Percentiles rank a stretch among this genome's conserved stretches.
Evolutionary conservation across 2,113 vertebrate species (phyloP).

Genomic region (Nannospalax galili): DNA sequence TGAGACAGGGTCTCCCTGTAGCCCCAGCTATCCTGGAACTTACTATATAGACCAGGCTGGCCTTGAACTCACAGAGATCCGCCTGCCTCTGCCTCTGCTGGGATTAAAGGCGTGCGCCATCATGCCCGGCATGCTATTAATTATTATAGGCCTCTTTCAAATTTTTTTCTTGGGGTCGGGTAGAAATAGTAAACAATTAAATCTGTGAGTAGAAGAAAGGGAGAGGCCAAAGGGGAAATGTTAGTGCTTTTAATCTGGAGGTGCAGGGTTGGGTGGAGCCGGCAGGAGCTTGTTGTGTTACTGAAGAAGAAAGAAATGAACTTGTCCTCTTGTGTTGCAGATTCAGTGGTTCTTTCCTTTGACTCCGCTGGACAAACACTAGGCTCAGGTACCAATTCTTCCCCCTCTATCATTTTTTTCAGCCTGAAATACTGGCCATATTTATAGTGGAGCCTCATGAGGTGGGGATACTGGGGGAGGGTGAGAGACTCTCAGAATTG

Average conservation of each 20-base stretch:
- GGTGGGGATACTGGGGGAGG: constrained; percentile 80
- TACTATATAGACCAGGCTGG: too few relatives aligned
- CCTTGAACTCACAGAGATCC: too few relatives aligned
- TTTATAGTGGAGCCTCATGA: constrained; percentile 71
- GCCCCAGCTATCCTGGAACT: too few relatives aligned
- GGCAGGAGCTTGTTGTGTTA: constrained; percentile 22
- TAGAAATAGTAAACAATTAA: constrained; percentile 35
- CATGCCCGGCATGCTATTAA: too few relatives aligned
- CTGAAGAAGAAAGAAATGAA: constrained; percentile 86
- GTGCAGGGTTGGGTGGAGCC: constrained; percentile 47
- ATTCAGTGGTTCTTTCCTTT: constrained; percentile 92
- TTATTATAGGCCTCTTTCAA: neutral
- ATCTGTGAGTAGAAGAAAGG: constrained; percentile 23
- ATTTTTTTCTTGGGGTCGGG: neutral
- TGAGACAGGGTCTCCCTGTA: too few relatives aligned
- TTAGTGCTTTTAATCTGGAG: constrained; percentile 42
- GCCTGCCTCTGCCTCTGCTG: too few relatives aligned
- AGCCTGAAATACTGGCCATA: constrained; percentile 69
- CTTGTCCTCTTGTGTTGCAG: constrained; percentile 98
- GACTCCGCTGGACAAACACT: constrained; percentile 94
- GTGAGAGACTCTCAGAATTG: neutral
- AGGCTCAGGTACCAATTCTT: constrained; percentile 95
- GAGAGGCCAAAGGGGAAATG: constrained; percentile 45
- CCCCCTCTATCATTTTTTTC: constrained; percentile 77
- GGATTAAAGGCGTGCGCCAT: too few relatives aligned